Evolutionary conservation across 2,888 invertebrate genomes (phyloP), one percentile per base, ranked within the genome.

Genomic region (Ernsta delagoae): DNA sequence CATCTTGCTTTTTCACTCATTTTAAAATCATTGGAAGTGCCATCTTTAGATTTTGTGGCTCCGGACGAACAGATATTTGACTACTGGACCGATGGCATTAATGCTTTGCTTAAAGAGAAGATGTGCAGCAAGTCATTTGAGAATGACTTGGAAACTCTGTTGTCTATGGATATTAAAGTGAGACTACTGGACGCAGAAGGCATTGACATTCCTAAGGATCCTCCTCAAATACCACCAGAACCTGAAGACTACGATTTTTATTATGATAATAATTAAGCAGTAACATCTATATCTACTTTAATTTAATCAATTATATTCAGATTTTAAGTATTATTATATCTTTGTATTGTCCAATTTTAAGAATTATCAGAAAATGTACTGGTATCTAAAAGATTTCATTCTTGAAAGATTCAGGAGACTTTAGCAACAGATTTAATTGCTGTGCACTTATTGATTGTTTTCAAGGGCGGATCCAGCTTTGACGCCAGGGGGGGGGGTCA

Each of bases 121-220:
- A 98, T 99, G 98, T 94, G 94, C 0, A 99, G 98, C 83, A 96
- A 97, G 83, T 96, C 97, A 79, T 97, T 97, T 75, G 96, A 97
- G 75, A 96, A 96, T 85, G 99, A 99, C 89, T 94, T 98, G 78
- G 98, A 99, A 81, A 98, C 97, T 45, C 92, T 99, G 70, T 91
- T 99, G 9, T 98, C 98, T 8, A 98, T 99, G 98, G 99, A 99
- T 84, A 98, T 99, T 67, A 99, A 99, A 88, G 94, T 99, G 59
- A 94, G 98, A 71, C 92, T 99, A 68, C 92, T 99, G 71, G 99
- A 99, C 88, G 97, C 98, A 0, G 99, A 99, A 89, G 98, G 98
- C 5, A 97, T 99, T 66, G 97, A 97, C 75, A 98, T 99, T 79
- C 99, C 99, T 0, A 97, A 98, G 81, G 97, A 97, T 82, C 97